A percentile compares a stretch with the other conserved stretches of the same genome.
phyloP scores from a whole-genome alignment of 2,113 vertebrate genomes.

The Hypanus sabinus region DNA sequence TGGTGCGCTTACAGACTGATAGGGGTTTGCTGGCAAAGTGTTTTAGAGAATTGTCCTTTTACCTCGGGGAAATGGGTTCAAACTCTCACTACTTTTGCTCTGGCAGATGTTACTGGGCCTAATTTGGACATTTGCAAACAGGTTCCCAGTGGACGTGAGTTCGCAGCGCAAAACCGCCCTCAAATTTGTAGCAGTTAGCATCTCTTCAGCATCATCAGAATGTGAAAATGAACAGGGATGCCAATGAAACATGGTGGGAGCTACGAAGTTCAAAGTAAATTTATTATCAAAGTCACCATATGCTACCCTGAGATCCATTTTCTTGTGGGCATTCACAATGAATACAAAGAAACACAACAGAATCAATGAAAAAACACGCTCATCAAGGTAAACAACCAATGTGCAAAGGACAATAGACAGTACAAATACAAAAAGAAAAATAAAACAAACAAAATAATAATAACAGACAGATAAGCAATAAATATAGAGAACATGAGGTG shows the following conservation, averaged over 20 bases:
- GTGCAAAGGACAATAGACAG: too few species aligned
- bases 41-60: conserved; percentile 7
- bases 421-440: too few species aligned
- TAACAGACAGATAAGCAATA: too few species aligned
- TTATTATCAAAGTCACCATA: too few species aligned
- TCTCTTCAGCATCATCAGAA: not conserved
- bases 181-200: conserved; percentile 29
- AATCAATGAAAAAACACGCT: too few species aligned
- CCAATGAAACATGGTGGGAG: not conserved
- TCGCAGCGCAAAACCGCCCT: conserved; percentile 22
- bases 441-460: too few species aligned
- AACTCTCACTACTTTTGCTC: conserved; percentile 9
- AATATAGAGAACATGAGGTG: too few species aligned
- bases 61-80: conserved; percentile 18
- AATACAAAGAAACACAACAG: too few species aligned
- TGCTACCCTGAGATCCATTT: too few species aligned
- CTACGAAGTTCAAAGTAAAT: too few species aligned
- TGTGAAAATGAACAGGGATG: not conserved
- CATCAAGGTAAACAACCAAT: too few species aligned
- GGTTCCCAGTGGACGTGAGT: conserved; percentile 1
- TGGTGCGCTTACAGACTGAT: not conserved
- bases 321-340: too few species aligned
- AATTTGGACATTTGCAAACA: conserved; percentile 7
- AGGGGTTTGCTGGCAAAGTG: not conserved
- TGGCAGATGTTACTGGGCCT: conserved; percentile 31